phyloP scores from a whole-genome alignment of 1,140 invertebrate species.

The Pectinophora gossypiella region DNA sequence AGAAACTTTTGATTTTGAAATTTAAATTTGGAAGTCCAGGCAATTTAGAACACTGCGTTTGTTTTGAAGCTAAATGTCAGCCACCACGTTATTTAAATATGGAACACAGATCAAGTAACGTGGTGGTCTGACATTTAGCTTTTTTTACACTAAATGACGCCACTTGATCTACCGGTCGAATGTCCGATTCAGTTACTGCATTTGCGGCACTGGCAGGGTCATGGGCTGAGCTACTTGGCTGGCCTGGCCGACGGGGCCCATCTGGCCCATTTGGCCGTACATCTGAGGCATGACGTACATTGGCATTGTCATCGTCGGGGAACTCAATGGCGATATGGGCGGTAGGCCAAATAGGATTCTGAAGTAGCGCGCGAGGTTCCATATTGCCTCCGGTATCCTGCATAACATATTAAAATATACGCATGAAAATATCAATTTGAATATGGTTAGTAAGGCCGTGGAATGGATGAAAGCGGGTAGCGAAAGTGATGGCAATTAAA shows the following conservation, averaged over 20 bases:
- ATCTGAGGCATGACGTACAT: constrained; percentile 61
- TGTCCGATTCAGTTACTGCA: constrained; percentile 63
- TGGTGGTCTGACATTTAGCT: constrained; percentile 69
- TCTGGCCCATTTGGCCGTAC: constrained; percentile 24
- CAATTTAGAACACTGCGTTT: constrained; percentile 53
- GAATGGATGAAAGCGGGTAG: background rate
- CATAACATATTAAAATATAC: constrained; percentile 30
- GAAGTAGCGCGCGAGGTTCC: constrained; percentile 71
- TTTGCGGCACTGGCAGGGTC: constrained; percentile 43
- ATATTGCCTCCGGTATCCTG: constrained; percentile 70
- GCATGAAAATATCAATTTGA: constrained; percentile 53
- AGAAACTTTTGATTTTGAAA: too few species aligned
- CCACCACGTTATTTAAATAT: constrained; percentile 40
- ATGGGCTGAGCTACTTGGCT: constrained; percentile 28
- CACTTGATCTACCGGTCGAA: constrained; percentile 57
- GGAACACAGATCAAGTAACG: constrained; percentile 47
- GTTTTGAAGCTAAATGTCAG: constrained; percentile 62
- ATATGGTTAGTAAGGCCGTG: constrained; percentile 12
- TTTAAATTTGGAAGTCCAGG: constrained; percentile 33
- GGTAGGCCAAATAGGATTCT: constrained; percentile 65
- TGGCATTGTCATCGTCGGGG: constrained; percentile 56
- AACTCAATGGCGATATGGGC: constrained; percentile 47
- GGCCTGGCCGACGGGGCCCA: too few species aligned
- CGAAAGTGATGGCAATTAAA: too few species aligned
- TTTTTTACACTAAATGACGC: constrained; percentile 31